Conservation (phyloP, 2,888 invertebrate genomes). For the Drosophila vallismaia region DNA sequence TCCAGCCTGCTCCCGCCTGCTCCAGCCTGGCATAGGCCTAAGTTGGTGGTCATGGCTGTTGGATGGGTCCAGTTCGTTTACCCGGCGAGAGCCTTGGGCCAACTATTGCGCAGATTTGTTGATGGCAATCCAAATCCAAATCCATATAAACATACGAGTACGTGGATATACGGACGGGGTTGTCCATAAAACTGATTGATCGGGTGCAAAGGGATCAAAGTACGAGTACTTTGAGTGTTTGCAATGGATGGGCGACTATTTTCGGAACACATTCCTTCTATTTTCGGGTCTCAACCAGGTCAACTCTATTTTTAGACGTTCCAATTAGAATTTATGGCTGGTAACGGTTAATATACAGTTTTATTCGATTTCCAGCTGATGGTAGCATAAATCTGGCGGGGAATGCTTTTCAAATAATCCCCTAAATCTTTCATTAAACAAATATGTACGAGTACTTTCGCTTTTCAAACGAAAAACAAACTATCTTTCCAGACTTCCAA, state of each 20-base stretch:
- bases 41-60: conserved; percentile 59
- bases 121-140: conserved; percentile 24
- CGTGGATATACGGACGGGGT: background rate
- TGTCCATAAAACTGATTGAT: conserved; percentile 21
- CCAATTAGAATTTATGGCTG: background rate
- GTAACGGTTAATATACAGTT: background rate
- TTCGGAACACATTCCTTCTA: conserved; percentile 1
- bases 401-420: conserved; percentile 24
- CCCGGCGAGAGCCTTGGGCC: conserved; percentile 44
- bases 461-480: conserved; percentile 21
- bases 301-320: background rate
- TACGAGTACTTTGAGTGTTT: background rate
- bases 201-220: conserved; percentile 27
- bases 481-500: conserved; percentile 20
- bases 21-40: conserved; percentile 28
- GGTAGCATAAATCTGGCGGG: conserved; percentile 36
- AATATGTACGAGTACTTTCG: background rate
- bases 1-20: too few relatives aligned
- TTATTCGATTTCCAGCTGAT: background rate
- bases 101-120: conserved; percentile 47
- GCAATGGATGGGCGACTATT: background rate
- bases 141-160: background rate
- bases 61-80: conserved; percentile 62
- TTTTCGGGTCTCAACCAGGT: background rate
- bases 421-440: conserved; percentile 40